Base-by-base conservation (phyloP, 2,113 vertebrate species). In the Urocolius indicus region DNA sequence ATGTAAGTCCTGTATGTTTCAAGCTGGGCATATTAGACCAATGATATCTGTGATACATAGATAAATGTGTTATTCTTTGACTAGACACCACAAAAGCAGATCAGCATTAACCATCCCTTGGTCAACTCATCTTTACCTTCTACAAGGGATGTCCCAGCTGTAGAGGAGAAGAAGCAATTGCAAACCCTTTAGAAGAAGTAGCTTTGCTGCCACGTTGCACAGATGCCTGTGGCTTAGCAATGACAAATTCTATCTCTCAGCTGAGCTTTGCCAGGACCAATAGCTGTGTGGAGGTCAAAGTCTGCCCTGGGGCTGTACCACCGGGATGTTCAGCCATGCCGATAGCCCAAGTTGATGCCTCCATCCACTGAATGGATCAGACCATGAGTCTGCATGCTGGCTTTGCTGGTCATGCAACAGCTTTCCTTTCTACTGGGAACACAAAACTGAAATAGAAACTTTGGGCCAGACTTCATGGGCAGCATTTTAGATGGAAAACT, bases 251-350 rank as follows among this genome's bases (percentile, higher is more conserved):
- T 43, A 20, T 16, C 19, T 57, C 23, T 74, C 32, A 65, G 32
- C 32, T 58, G 68, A 71, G 62, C 12, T 89, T 62, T 80, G 19
- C 26, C 4, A 9, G 30, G n/a, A 36, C 26, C 34, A 45, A 59
- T 34, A 74, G 34, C 80, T 67, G 48, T 26, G 61, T n/a, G 55
- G 67, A 63, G 84, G 54, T 23, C 74, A n/a, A 65, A 16, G 49
- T 38, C 18, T 49, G 32, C 62, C 34, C 19, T 62, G 32, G 10
- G 27, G 26, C 41, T 62, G 27, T 41, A 30, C 34, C 27, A 5
- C 61, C 21, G 54, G 27, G 26, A 27, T 1, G 2, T 29, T 55
- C 0, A 2, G 12, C 15, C 13, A 10, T 5, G 34, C 14, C 0
- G 3, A 17, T 36, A 48, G 3, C 23, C 13, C 16, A 16, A n/a